phyloP scores from a whole-genome alignment of 2,888 invertebrate species.

The Subacronicta megacephala region DNA sequence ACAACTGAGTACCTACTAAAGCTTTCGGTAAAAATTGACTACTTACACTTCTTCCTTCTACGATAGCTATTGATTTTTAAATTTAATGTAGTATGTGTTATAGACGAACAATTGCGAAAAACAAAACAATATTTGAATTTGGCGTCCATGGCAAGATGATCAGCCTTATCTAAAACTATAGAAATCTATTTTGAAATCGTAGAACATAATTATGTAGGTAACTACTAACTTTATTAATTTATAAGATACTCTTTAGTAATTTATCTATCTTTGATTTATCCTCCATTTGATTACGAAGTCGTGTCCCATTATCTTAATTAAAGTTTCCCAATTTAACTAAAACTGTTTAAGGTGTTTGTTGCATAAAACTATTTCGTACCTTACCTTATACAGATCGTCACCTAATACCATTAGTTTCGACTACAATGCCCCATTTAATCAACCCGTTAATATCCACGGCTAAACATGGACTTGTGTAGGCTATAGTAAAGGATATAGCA shows the following conservation, averaged over 20 bases:
- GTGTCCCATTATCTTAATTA: not conserved
- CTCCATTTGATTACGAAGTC: not conserved
- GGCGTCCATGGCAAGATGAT: no score
- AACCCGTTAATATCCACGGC: conserved; percentile 16
- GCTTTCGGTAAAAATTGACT: no score
- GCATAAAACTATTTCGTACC: conserved; percentile 16
- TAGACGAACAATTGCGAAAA: no score
- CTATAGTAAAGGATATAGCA: conserved; percentile 16
- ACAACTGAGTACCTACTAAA: no score
- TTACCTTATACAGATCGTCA: conserved; percentile 34
- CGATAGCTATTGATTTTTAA: no score
- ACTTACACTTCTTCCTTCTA: no score
- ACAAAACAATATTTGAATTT: no score
- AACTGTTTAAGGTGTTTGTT: conserved; percentile 26
- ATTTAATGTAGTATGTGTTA: no score
- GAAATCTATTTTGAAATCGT: no score
- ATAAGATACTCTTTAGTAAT: not conserved
- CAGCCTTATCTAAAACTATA: no score
- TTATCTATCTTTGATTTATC: not conserved
- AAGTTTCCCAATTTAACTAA: conserved; percentile 7
- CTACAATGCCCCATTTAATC: conserved; percentile 8
- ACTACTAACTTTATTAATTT: no score
- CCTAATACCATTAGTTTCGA: conserved; percentile 23
- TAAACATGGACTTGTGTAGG: conserved; percentile 15
- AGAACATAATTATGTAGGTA: no score